Percentiles rank a stretch among this genome's conserved stretches.
These are phyloP conservation scores for Microchrysa polita DNA, from an alignment of 2,888 invertebrate genomes.

Conservation along the genomic window DNA sequence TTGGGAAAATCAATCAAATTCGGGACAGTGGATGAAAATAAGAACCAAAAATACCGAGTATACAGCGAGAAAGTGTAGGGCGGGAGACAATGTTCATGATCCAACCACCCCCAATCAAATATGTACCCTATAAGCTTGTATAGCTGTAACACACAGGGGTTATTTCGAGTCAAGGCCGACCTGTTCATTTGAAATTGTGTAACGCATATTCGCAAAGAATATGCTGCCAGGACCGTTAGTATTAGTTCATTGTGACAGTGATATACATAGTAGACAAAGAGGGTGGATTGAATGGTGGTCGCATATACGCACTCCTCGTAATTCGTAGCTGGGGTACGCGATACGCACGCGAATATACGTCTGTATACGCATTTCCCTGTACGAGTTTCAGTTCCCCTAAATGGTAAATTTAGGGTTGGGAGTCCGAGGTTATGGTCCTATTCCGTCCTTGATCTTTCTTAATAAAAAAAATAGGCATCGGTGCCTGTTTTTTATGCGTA, in stretches of 20 bases:
- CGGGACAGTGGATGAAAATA: slow-evolving; percentile 44
- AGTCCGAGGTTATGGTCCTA: slow-evolving; percentile 48
- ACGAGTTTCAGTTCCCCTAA: neutral
- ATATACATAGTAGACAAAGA: neutral
- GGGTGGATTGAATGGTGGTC: neutral
- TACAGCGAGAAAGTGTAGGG: neutral
- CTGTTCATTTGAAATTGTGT: slow-evolving; percentile 44
- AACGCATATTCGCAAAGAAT: slow-evolving; percentile 29
- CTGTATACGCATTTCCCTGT: neutral
- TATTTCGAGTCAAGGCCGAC: slow-evolving; percentile 52
- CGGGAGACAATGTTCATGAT: neutral
- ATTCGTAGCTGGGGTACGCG: neutral
- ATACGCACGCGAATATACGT: neutral
- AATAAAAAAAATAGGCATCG: slow-evolving; percentile 29
- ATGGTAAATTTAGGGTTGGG: slow-evolving; percentile 30
- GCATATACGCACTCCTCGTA: slow-evolving; percentile 5
- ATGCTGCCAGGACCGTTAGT: neutral
- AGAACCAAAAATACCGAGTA: slow-evolving; percentile 4
- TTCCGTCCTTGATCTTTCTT: slow-evolving; percentile 50
- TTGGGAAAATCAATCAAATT: slow-evolving; percentile 45
- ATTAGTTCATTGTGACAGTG: neutral
- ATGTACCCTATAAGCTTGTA: neutral
- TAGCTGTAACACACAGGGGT: slow-evolving; percentile 44
- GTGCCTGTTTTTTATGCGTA: slow-evolving; percentile 24
- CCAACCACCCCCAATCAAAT: slow-evolving; percentile 11